phyloP scores from a whole-genome alignment of 2,797 vertebrate genomes.

The Tokudaia muenninki region DNA sequence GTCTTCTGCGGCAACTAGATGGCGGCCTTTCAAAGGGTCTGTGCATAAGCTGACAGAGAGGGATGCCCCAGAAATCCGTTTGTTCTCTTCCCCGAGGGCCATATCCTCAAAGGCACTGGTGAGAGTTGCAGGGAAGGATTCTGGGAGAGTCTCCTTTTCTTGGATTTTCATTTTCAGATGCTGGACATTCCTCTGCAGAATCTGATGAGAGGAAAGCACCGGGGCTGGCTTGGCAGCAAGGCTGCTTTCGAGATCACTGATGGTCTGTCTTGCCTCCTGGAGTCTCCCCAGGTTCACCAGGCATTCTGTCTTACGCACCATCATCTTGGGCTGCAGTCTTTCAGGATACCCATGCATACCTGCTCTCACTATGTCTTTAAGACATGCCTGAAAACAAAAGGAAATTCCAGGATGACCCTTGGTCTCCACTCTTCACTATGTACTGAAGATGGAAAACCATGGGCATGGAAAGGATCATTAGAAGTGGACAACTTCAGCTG shows the following conservation, averaged over 20 bases:
- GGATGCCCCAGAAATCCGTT: constrained; percentile 81
- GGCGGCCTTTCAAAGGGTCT: constrained; percentile 92
- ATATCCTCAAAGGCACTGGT: constrained; percentile 26
- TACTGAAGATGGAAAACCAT: constrained; percentile 32
- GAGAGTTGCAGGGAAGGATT: not conserved
- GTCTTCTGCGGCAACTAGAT: constrained; percentile 90
- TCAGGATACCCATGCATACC: constrained; percentile 91
- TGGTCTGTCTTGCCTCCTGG: constrained; percentile 75
- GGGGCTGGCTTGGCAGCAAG: not conserved
- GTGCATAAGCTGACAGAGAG: constrained; percentile 87
- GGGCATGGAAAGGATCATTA: constrained; percentile 43
- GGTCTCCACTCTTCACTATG: not conserved
- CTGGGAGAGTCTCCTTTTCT: constrained; percentile 56
- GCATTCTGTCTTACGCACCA: constrained; percentile 91
- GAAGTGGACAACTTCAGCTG: not conserved
- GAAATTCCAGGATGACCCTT: constrained; percentile 57
- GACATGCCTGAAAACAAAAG: constrained; percentile 89
- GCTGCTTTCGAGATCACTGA: constrained; percentile 74
- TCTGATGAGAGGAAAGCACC: constrained; percentile 17
- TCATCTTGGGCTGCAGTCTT: constrained; percentile 91
- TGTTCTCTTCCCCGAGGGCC: constrained; percentile 80
- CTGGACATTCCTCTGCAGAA: constrained; percentile 79
- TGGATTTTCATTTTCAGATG: constrained; percentile 78
- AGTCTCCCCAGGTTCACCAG: constrained; percentile 87
- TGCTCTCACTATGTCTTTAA: constrained; percentile 92